Evolutionary conservation across 2,113 vertebrate species (phyloP).

Genomic region (Cololabis saira): DNA sequence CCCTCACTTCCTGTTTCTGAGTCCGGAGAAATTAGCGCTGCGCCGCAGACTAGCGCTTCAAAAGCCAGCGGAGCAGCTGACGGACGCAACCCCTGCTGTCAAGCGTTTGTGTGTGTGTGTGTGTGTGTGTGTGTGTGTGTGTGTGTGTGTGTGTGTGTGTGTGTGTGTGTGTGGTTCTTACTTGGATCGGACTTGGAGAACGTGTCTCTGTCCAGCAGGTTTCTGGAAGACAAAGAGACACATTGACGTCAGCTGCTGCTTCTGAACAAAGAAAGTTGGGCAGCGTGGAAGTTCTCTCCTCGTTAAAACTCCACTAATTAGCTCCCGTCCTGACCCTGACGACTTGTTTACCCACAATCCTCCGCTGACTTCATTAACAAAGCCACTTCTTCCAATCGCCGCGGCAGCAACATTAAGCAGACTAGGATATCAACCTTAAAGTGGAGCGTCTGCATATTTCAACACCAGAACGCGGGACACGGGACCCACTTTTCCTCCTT

Average conservation of each 20-base stretch:
- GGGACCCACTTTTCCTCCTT: conserved; percentile 40
- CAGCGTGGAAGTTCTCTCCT: conserved; percentile 24
- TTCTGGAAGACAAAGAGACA: conserved; percentile 68
- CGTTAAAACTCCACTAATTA: conserved; percentile 44
- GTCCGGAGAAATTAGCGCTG: background rate
- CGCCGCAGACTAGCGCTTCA: conserved; percentile 38
- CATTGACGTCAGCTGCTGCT: conserved; percentile 3
- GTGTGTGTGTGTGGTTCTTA: conserved; percentile 73
- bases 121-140: conserved; percentile 13
- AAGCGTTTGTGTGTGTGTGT: conserved; percentile 22
- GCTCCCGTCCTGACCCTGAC: conserved; percentile 11
- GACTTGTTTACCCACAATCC: conserved; percentile 40
- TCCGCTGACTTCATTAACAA: conserved; percentile 46
- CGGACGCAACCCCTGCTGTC: conserved; percentile 47
- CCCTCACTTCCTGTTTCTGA: background rate
- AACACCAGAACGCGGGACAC: conserved; percentile 30
- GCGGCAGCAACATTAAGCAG: conserved; percentile 43
- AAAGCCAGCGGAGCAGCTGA: conserved; percentile 47
- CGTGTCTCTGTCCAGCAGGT: conserved; percentile 94
- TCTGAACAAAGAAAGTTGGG: conserved; percentile 20
- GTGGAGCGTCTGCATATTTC: conserved; percentile 66
- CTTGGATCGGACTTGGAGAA: conserved; percentile 96
- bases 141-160: conserved; percentile 18
- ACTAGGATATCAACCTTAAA: conserved; percentile 34
- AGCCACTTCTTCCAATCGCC: conserved; percentile 19